phyloP scores from a whole-genome alignment of 2,888 invertebrate genomes.

The Bembecia ichneumoniformis region DNA sequence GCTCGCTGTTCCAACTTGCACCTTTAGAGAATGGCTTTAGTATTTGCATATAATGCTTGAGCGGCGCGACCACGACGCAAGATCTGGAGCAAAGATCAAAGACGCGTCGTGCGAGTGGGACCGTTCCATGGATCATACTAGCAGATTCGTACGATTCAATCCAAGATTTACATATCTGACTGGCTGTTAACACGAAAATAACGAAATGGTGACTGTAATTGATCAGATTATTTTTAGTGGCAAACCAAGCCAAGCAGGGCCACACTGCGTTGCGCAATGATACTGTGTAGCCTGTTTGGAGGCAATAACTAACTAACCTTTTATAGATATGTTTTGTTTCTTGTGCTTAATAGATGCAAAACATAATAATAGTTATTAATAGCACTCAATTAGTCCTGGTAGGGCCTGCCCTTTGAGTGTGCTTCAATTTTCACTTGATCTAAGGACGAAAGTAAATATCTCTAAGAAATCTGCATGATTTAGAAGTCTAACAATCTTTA shows the following conservation, averaged over 20 bases:
- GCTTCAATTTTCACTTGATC: no score
- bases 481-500: no score
- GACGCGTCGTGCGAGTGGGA: constrained; percentile 36
- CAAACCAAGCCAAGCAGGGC: no score
- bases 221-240: no score
- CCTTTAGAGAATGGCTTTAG: constrained; percentile 32
- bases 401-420: no score
- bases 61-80: constrained; percentile 49
- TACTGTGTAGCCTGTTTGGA: constrained; percentile 6
- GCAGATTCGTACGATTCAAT: constrained; percentile 34
- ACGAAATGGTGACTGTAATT: background rate
- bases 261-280: constrained; percentile 16
- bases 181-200: background rate
- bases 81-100: constrained; percentile 59
- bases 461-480: no score
- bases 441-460: constrained; percentile 6
- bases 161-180: constrained; percentile 5
- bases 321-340: no score
- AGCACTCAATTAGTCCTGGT: no score
- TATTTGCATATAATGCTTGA: constrained; percentile 61
- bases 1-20: constrained; percentile 20
- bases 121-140: constrained; percentile 34
- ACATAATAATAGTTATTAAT: no score
- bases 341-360: no score
- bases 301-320: no score